Evolutionary conservation across 2,888 invertebrate genomes (phyloP).

Genomic region (Cyrtodaria siliqua): DNA sequence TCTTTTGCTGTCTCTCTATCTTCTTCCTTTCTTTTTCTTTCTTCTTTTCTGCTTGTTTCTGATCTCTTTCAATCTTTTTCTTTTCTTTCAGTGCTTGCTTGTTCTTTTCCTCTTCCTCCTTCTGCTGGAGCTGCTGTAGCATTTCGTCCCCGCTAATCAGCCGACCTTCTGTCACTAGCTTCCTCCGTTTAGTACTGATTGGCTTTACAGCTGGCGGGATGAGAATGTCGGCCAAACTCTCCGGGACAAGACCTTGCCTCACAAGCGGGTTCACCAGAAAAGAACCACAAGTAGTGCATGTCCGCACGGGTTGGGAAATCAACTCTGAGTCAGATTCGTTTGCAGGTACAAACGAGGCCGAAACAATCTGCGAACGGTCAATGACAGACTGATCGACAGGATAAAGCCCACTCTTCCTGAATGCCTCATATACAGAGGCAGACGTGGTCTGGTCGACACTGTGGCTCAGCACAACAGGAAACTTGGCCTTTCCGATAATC

Average conservation of each 20-base stretch:
- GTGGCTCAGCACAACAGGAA: conserved; percentile 35
- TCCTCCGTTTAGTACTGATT: not conserved
- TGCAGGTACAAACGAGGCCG: no score
- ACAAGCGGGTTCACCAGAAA: conserved; percentile 18
- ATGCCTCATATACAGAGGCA: no score
- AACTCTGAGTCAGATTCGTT: no score
- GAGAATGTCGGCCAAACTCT: not conserved
- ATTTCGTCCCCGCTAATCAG: conserved; percentile 14
- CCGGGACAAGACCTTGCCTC: conserved; percentile 7
- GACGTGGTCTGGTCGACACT: no score
- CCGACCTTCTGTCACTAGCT: not conserved
- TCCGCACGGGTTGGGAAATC: no score
- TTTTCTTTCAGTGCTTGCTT: not conserved
- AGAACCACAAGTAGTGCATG: conserved; percentile 3
- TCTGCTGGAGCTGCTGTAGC: not conserved
- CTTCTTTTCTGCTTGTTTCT: not conserved
- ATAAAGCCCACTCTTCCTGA: no score
- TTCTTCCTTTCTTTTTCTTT: not conserved
- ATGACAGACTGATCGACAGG: no score
- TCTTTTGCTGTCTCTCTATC: not conserved
- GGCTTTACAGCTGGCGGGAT: conserved; percentile 11
- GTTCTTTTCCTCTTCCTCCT: not conserved
- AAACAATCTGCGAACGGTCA: no score
- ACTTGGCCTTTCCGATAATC: conserved; percentile 12
- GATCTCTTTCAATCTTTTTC: no score